A percentile compares a stretch with the other conserved stretches of the same genome.
Evolutionary conservation across 2,113 vertebrate genomes (phyloP).

Genomic region (Malaclemys terrapin): DNA sequence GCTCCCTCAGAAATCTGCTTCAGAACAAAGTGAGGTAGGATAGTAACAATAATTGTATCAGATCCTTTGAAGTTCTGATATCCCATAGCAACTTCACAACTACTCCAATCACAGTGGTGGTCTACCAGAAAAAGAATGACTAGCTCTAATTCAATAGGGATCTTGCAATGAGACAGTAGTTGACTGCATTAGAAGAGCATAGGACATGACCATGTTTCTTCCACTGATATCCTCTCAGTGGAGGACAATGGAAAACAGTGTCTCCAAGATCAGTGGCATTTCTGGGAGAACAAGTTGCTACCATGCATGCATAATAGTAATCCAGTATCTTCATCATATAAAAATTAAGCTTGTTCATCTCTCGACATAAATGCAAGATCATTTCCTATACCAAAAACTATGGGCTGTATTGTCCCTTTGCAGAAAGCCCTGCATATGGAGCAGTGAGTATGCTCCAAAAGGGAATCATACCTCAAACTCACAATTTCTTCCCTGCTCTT

Average conservation of each 20-base stretch:
- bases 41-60: slow-evolving; percentile 39
- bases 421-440: background rate
- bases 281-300: slow-evolving; percentile 24
- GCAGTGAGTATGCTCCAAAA: background rate
- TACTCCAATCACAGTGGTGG: background rate
- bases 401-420: background rate
- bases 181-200: background rate
- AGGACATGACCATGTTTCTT: background rate
- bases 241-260: background rate
- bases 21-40: slow-evolving; percentile 19
- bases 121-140: background rate
- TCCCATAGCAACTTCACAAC: slow-evolving; percentile 27
- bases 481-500: rapidly evolving
- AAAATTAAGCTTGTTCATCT: slow-evolving; percentile 21
- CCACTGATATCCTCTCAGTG: background rate
- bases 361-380: background rate
- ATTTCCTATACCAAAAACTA: rapidly evolving
- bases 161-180: background rate
- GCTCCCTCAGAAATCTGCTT: slow-evolving; percentile 18
- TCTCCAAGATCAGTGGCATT: background rate
- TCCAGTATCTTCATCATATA: background rate
- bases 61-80: slow-evolving; percentile 32
- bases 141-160: background rate
- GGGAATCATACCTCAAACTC: background rate
- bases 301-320: background rate